Percentiles rank a stretch among this genome's conserved stretches.
These are phyloP conservation scores for Lampropteryx suffumata DNA, from an alignment of 2,888 invertebrate species.

Conservation along the genomic window DNA sequence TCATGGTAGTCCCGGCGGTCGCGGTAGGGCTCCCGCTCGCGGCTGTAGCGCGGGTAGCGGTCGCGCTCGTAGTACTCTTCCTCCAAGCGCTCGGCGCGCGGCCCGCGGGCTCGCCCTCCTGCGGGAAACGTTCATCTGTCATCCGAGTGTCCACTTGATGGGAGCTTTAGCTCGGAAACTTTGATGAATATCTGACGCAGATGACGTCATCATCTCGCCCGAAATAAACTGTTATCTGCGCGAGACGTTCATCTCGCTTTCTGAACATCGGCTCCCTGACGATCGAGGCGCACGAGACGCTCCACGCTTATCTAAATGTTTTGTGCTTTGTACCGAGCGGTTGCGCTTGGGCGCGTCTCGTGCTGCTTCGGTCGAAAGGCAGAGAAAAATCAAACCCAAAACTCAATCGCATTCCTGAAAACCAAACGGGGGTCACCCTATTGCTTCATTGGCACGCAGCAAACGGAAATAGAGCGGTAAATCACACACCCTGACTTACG, in stretches of 20 bases:
- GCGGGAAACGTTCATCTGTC: slow-evolving; percentile 15
- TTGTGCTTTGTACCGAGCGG: background rate
- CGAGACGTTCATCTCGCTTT: too few relatives aligned
- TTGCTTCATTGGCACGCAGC: slow-evolving; percentile 31
- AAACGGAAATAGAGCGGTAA: slow-evolving; percentile 35
- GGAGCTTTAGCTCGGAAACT: too few relatives aligned
- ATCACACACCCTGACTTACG: slow-evolving; percentile 65
- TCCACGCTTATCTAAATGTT: background rate
- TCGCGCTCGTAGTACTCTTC: slow-evolving; percentile 79
- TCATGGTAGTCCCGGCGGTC: slow-evolving; percentile 52
- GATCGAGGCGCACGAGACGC: slow-evolving; percentile 10
- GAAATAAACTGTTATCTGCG: too few relatives aligned
- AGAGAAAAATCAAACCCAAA: slow-evolving; percentile 32
- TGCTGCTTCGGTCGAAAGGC: slow-evolving; percentile 20
- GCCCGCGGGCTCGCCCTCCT: slow-evolving; percentile 73
- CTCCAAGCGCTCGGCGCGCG: slow-evolving; percentile 80
- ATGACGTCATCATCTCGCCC: too few relatives aligned
- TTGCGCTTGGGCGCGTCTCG: slow-evolving; percentile 4
- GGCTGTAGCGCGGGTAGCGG: slow-evolving; percentile 55
- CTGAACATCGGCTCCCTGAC: background rate
- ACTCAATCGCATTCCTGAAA: slow-evolving; percentile 31
- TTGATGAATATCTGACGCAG: too few relatives aligned
- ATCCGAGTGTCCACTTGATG: background rate
- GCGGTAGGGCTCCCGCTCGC: slow-evolving; percentile 49
- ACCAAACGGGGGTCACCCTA: slow-evolving; percentile 12